These are phyloP conservation scores for Hippopotamus amphibius DNA, from an alignment of 2,113 vertebrate species.

Conservation along the genomic window DNA sequence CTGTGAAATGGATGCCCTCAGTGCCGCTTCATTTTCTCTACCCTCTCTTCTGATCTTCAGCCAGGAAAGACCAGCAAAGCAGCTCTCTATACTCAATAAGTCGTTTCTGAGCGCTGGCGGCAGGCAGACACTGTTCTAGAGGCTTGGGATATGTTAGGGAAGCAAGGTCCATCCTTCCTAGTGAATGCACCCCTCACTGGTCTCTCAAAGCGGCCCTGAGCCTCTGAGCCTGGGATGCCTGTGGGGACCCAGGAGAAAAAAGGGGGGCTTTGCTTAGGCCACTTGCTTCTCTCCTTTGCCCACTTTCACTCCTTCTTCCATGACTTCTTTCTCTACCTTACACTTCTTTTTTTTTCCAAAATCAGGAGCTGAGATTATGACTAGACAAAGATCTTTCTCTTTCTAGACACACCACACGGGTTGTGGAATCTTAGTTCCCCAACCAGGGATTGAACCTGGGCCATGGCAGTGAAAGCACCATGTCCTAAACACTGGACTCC, in stretches of 20 bases:
- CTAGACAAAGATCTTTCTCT: neutral
- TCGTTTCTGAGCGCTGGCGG: neutral
- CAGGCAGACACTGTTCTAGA: neutral
- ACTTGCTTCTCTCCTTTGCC: neutral
- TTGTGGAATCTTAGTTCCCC: neutral
- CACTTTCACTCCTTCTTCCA: neutral
- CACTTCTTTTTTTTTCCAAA: neutral
- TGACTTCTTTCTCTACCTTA: neutral
- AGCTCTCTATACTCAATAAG: neutral
- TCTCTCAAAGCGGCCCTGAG: neutral
- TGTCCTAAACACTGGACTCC: neutral
- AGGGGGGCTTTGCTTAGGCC: neutral
- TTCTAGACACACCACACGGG: neutral
- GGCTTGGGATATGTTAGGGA: neutral
- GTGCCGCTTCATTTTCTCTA: neutral
- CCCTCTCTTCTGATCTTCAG: neutral
- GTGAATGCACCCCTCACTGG: fast-evolving
- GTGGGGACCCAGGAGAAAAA: neutral
- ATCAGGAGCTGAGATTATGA: neutral
- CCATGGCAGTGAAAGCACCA: neutral
- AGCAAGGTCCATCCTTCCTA: neutral
- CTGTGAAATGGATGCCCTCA: neutral
- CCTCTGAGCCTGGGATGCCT: neutral
- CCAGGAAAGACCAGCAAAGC: neutral
- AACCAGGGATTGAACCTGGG: neutral